phyloP scores from a whole-genome alignment of 2,888 invertebrate genomes.

The Actias luna region DNA sequence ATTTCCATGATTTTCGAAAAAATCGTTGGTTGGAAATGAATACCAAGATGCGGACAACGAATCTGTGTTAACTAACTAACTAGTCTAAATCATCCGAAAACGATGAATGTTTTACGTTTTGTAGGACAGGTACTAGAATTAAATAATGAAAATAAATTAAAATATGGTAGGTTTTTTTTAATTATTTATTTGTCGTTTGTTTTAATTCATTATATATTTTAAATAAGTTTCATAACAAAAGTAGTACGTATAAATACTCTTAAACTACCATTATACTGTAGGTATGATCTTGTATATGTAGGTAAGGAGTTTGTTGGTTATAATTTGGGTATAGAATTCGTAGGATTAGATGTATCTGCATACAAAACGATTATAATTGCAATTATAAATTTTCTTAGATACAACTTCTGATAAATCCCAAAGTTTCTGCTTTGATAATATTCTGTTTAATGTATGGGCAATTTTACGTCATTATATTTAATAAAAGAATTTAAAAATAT shows the following conservation, averaged over 20 bases:
- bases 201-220: slow-evolving; percentile 78
- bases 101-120: no score
- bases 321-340: slow-evolving; percentile 38
- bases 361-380: slow-evolving; percentile 49
- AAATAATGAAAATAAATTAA: slow-evolving; percentile 6
- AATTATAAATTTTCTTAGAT: slow-evolving; percentile 48
- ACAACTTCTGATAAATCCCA: slow-evolving; percentile 42
- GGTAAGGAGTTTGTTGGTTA: slow-evolving; percentile 50
- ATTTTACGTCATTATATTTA: neutral
- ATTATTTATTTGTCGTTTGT: slow-evolving; percentile 74
- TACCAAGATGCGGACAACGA: no score
- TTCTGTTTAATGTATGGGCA: neutral
- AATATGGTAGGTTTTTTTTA: slow-evolving; percentile 4
- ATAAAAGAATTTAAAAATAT: neutral
- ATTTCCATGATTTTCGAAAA: no score
- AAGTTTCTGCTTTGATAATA: slow-evolving; percentile 33
- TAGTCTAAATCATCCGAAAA: no score
- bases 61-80: no score
- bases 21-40: no score
- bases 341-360: slow-evolving; percentile 36
- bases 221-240: slow-evolving; percentile 81
- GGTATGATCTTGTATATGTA: slow-evolving; percentile 60
- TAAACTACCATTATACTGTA: slow-evolving; percentile 73
- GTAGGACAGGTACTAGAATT: neutral
- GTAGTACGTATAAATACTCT: slow-evolving; percentile 75